phyloP scores from a whole-genome alignment of 23 tunicate species.

The Ciona savignyi region DNA sequence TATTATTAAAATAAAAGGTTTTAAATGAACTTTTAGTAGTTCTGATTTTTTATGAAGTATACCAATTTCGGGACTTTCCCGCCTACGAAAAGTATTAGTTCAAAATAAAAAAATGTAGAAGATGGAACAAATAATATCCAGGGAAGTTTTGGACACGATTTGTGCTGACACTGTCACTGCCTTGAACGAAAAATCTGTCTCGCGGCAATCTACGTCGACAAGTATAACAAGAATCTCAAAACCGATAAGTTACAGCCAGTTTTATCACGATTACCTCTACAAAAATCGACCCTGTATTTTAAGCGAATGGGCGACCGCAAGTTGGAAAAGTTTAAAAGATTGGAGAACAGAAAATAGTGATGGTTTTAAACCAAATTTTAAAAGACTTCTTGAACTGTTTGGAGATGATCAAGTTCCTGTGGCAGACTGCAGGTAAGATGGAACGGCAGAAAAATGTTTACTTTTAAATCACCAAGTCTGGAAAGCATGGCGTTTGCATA shows the following conservation, averaged over 20 bases:
- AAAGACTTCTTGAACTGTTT: conserved; percentile 8
- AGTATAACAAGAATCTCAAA: not conserved
- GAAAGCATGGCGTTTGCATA: too few relatives aligned
- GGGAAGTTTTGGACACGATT: not conserved
- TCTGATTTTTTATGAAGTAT: too few relatives aligned
- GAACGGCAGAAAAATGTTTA: too few relatives aligned
- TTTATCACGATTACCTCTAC: conserved; percentile 24
- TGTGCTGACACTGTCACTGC: not conserved
- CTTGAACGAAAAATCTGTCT: not conserved
- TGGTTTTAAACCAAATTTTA: conserved; percentile 16
- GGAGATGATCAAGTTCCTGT: conserved; percentile 39
- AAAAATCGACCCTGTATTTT: conserved; percentile 46
- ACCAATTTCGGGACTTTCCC: too few relatives aligned
- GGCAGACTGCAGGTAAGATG: conserved; percentile 64
- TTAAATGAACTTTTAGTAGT: too few relatives aligned
- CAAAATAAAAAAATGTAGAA: too few relatives aligned
- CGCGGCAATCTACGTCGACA: not conserved
- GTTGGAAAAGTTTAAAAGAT: conserved; percentile 22
- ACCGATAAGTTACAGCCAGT: conserved; percentile 21
- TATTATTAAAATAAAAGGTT: too few relatives aligned
- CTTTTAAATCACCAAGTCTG: too few relatives aligned
- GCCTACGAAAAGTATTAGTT: too few relatives aligned
- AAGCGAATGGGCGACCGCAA: conserved; percentile 37
- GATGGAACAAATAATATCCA: too few relatives aligned
- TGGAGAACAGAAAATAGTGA: conserved; percentile 10